These are phyloP conservation scores for Lycocerus yunnanus DNA, from an alignment of 2,888 invertebrate species.

Conservation along the genomic window DNA sequence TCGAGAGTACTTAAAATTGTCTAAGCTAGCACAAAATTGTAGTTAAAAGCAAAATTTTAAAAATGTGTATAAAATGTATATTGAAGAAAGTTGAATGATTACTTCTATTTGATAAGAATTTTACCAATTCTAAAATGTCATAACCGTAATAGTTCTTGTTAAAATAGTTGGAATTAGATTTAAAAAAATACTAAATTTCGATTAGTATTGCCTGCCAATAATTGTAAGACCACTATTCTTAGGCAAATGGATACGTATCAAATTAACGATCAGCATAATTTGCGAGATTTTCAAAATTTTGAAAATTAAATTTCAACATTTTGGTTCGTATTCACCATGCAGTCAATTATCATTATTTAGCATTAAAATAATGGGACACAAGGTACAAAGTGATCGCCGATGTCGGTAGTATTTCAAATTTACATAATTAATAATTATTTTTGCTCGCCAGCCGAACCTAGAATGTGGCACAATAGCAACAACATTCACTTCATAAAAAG, in stretches of 20 bases:
- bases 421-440: not conserved
- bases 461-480: too few species aligned
- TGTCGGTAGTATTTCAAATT: not conserved
- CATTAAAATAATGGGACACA: not conserved
- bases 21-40: not conserved
- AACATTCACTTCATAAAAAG: too few species aligned
- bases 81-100: not conserved
- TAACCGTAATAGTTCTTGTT: not conserved
- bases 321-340: not conserved
- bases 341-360: not conserved
- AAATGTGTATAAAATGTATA: not conserved
- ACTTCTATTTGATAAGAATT: not conserved
- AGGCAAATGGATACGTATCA: not conserved
- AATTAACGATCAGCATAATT: not conserved
- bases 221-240: not conserved
- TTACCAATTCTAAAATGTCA: not conserved
- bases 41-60: not conserved
- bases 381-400: not conserved
- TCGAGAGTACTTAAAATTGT: constrained; percentile 1
- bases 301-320: not conserved
- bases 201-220: not conserved
- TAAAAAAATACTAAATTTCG: not conserved
- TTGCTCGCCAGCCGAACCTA: not conserved
- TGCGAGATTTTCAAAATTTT: not conserved
- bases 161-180: not conserved